phyloP scores from a whole-genome alignment of 1,140 invertebrate species.

The Ceratitis capitata region DNA sequence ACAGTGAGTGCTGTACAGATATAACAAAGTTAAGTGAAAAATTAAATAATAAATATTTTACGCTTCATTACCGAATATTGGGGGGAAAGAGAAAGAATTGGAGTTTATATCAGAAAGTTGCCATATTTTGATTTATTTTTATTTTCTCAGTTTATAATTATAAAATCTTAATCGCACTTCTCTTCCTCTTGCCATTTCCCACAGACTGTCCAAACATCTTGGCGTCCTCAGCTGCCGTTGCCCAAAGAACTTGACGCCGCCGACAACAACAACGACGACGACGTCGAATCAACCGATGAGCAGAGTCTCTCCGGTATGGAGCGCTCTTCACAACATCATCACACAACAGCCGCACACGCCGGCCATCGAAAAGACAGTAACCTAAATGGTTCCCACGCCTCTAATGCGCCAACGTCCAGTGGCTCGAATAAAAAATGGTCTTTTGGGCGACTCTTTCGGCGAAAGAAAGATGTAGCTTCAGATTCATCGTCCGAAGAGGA shows the following conservation, averaged over 20 bases:
- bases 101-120: background rate
- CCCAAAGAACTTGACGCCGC: constrained; percentile 56
- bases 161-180: background rate
- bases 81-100: background rate
- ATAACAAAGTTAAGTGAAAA: no score
- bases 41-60: background rate
- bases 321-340: constrained; percentile 50
- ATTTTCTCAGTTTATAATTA: background rate
- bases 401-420: background rate
- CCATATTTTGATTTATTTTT: background rate
- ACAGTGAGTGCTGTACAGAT: no score
- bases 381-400: constrained; percentile 30
- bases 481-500: constrained; percentile 73
- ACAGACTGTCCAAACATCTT: constrained; percentile 64
- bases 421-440: constrained; percentile 75
- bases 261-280: background rate
- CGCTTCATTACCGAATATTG: background rate
- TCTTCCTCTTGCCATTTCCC: constrained; percentile 34
- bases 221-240: constrained; percentile 63
- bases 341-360: constrained; percentile 31
- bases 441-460: constrained; percentile 74
- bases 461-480: constrained; percentile 70
- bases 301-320: constrained; percentile 52
- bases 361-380: constrained; percentile 44
- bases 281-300: background rate